Conservation (phyloP, 2,888 invertebrate genomes). For the Pollenia labialis region DNA sequence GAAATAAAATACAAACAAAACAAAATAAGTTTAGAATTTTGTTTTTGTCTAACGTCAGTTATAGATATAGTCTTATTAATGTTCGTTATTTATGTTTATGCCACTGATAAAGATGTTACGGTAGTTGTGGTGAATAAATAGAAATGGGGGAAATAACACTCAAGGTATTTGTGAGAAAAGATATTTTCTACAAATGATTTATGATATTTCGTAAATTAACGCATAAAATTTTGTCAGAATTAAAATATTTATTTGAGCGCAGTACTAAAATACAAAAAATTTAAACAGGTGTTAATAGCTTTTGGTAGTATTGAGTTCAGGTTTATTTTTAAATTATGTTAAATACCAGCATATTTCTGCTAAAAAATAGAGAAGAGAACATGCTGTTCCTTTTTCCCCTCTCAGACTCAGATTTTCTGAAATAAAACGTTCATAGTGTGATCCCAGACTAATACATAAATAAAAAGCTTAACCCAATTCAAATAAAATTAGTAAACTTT, state of each 20-base stretch:
- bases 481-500: too few relatives aligned
- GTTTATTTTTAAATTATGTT: too few relatives aligned
- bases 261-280: too few relatives aligned
- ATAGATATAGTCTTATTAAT: neutral
- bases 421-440: too few relatives aligned
- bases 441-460: too few relatives aligned
- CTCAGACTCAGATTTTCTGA: too few relatives aligned
- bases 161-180: neutral
- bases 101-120: neutral
- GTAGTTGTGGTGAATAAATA: neutral
- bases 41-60: neutral
- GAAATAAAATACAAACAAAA: neutral
- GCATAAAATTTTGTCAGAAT: neutral
- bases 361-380: too few relatives aligned
- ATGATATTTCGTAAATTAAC: neutral
- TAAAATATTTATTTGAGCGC: too few relatives aligned
- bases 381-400: too few relatives aligned
- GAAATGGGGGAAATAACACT: neutral
- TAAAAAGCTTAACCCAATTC: too few relatives aligned
- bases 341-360: too few relatives aligned
- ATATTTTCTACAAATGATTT: neutral
- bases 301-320: too few relatives aligned
- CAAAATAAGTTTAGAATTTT: neutral
- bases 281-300: conserved; percentile 2
- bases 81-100: neutral